Percentiles rank a stretch among this genome's conserved stretches.
Evolutionary conservation across 2,888 invertebrate species (phyloP).

Genomic region (Ethmia dodecea): DNA sequence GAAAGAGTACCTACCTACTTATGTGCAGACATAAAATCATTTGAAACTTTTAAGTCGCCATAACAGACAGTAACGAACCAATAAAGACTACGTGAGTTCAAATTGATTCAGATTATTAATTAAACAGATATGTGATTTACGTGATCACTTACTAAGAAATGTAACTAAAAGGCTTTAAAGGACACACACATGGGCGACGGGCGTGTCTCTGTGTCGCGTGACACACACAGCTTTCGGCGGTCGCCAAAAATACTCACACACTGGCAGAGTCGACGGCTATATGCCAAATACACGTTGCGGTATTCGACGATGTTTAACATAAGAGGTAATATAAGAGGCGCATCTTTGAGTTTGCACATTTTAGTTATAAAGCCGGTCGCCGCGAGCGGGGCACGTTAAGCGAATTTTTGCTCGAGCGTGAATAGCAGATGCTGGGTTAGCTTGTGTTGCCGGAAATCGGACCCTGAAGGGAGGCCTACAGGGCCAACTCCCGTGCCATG

Average conservation of each 20-base stretch:
- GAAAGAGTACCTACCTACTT: too few species aligned
- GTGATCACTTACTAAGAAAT: conserved; percentile 22
- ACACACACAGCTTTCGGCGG: conserved; percentile 33
- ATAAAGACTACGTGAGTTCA: not conserved
- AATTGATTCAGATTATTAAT: not conserved
- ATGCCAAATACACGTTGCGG: conserved; percentile 74
- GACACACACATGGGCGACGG: conserved; percentile 28
- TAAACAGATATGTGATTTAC: conserved; percentile 27
- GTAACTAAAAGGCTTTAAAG: conserved; percentile 34
- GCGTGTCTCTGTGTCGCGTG: conserved; percentile 24
- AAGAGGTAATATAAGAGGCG: conserved; percentile 76
- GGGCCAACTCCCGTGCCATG: conserved; percentile 61
- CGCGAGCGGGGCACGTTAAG: conserved; percentile 65
- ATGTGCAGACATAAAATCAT: too few species aligned
- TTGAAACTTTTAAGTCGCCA: too few species aligned
- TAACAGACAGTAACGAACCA: not conserved
- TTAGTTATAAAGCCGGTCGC: conserved; percentile 70
- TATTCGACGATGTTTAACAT: conserved; percentile 62
- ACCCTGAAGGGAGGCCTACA: conserved; percentile 21
- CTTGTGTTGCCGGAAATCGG: conserved; percentile 26
- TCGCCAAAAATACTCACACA: conserved; percentile 61
- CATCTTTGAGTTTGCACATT: conserved; percentile 75
- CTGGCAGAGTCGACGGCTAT: conserved; percentile 36
- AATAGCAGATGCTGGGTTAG: conserved; percentile 39
- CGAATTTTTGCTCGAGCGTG: conserved; percentile 46